Evolutionary conservation across 1,140 invertebrate species (phyloP), one percentile per base, ranked within the genome.

Genomic region (Eumeta japonica): DNA sequence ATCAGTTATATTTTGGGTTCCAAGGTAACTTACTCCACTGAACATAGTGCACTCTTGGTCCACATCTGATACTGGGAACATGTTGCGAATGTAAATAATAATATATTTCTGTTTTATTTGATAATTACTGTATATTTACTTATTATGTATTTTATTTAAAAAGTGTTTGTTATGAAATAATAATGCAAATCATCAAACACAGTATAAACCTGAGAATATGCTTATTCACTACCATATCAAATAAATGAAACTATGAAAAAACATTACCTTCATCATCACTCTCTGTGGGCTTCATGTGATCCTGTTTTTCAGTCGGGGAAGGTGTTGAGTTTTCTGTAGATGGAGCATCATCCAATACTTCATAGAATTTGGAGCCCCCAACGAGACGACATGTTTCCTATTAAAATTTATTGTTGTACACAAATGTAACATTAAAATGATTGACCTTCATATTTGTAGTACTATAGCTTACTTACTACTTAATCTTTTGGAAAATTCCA

Each of bases 21-120:
- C 95, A 39, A 98, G 79, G 76, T 98, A 98, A 35, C 89, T 92
- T 16, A 99, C 90, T 11, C 92, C 89, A 63, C 92, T 88, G 68
- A 97, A 97, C 51, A 94, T 84, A 36, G 89, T 92, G 56, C 89
- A 92, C 43, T 93, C 89, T 68, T 91, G 88, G 61, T 88, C 84
- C 32, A 88, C 83, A 63, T 89, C 86, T 47, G 85, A 84, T 55
- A 86, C 81, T 79, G 59, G 39, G 47, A 61, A 47, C 10, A 13
- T n/a, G 20, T 24, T 24, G 5, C 15, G 28, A 29, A 45, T 19
- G 18, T 4, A 39, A 39, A 28, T 15, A 17, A 33, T 38, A 5
- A 34, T 10, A 34, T 18, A 19, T 10, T 27, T 10, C 10, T 32
- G 2, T 17, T 10, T 7, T 16, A 35, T 35, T 24, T 24, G 5